Evolutionary conservation across 2,113 vertebrate species (phyloP).

Genomic region (zebrafish (Danio rerio)): DNA sequence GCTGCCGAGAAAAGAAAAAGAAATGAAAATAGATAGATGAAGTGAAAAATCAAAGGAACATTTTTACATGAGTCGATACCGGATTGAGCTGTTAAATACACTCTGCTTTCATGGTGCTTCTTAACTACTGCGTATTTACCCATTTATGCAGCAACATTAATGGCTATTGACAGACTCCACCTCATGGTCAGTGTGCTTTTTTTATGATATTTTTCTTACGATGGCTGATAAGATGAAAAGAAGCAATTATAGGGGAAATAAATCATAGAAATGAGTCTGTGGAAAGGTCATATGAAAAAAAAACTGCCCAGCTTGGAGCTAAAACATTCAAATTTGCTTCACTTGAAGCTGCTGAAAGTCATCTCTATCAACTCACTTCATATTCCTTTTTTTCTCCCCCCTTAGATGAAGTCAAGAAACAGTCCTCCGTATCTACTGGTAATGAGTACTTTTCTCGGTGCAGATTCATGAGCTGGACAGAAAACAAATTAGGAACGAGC

Average conservation of each 20-base stretch:
- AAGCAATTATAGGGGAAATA: conserved; percentile 28
- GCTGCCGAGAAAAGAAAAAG: neutral
- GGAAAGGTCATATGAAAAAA: neutral
- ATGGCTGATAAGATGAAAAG: conserved; percentile 34
- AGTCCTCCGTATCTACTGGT: neutral
- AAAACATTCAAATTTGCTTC: conserved; percentile 14
- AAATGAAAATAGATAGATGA: conserved; percentile 41
- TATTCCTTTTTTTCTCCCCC: neutral
- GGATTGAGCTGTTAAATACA: neutral
- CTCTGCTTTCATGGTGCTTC: conserved; percentile 7
- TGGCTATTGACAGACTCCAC: neutral
- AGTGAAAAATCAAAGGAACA: conserved; percentile 44
- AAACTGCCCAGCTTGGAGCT: neutral
- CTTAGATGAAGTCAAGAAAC: conserved; percentile 15
- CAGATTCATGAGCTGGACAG: neutral
- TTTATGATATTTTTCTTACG: neutral
- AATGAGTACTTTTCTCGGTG: neutral
- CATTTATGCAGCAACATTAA: neutral
- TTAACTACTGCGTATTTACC: conserved; percentile 35
- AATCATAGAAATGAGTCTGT: conserved; percentile 2
- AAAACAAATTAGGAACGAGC: neutral
- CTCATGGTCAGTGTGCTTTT: conserved; percentile 10
- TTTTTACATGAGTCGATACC: conserved; percentile 11
- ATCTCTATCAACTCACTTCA: neutral
- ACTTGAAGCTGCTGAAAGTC: conserved; percentile 5